Conservation (phyloP, 2,888 invertebrate species). For the Sepiola atlantica region DNA sequence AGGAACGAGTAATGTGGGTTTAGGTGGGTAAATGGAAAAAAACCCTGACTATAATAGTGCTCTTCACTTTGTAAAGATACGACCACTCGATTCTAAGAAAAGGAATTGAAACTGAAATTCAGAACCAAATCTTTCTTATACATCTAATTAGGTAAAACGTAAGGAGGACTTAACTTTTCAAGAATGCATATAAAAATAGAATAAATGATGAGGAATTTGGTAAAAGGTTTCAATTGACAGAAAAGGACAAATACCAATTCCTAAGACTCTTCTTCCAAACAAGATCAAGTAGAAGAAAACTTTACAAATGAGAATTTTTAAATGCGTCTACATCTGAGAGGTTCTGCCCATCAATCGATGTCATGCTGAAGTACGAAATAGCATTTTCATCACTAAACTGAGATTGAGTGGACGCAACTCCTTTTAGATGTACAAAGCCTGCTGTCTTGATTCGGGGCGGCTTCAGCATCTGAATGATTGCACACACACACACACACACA, state of each 20-base stretch:
- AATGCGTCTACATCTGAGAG: no score
- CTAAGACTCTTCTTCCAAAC: background rate
- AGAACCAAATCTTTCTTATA: background rate
- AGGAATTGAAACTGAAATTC: background rate
- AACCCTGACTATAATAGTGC: background rate
- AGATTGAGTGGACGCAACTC: no score
- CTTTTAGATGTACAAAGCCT: no score
- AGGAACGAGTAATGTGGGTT: background rate
- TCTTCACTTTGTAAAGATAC: background rate
- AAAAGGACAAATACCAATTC: background rate
- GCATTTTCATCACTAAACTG: no score
- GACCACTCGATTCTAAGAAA: background rate
- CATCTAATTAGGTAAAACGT: background rate
- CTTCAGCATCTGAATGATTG: no score
- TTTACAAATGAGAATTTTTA: background rate
- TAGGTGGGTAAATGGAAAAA: background rate
- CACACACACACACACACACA: background rate
- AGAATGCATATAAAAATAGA: background rate
- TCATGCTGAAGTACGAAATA: no score
- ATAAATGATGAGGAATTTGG: background rate
- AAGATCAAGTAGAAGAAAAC: background rate
- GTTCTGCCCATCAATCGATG: no score
- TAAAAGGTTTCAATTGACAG: background rate
- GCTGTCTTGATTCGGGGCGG: no score
- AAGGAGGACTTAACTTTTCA: background rate